Percentiles rank a stretch among this genome's conserved stretches.
phyloP scores from a whole-genome alignment of 2,113 vertebrate genomes.

The Clarias macrocephalus region DNA sequence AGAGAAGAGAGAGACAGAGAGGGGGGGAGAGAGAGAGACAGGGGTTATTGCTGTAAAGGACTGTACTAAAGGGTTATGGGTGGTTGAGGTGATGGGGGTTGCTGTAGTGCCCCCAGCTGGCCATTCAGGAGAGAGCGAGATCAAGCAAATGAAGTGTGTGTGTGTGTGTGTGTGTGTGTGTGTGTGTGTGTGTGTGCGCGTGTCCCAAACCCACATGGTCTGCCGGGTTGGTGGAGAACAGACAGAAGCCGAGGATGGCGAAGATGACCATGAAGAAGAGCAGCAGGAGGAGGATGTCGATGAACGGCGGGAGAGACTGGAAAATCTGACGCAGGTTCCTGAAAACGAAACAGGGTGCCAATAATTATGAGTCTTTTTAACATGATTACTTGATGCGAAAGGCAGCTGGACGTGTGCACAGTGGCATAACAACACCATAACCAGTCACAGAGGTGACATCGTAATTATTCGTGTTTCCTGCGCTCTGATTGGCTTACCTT shows the following conservation, averaged over 20 bases:
- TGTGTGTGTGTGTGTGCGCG: constrained; percentile 9
- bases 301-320: constrained; percentile 96
- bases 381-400: background rate
- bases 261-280: constrained; percentile 99
- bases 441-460: background rate
- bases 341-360: background rate
- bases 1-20: constrained; percentile 27
- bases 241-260: constrained; percentile 92
- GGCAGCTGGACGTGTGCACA: background rate
- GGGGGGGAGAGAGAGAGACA: background rate
- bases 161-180: background rate
- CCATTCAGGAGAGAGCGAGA: too few relatives aligned
- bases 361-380: background rate
- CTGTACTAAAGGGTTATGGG: too few relatives aligned
- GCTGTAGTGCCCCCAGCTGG: too few relatives aligned
- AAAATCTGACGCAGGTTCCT: constrained; percentile 98
- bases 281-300: constrained; percentile 93
- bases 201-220: constrained; percentile 82
- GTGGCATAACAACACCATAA: background rate
- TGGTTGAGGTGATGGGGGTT: too few relatives aligned
- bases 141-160: background rate
- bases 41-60: too few relatives aligned
- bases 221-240: constrained; percentile 88
- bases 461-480: background rate
- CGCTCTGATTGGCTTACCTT: constrained; percentile 70